A percentile compares a stretch with the other conserved stretches of the same genome.
These are phyloP conservation scores for Alsophila aescularia DNA, from an alignment of 2,888 invertebrate species.

Conservation along the genomic window DNA sequence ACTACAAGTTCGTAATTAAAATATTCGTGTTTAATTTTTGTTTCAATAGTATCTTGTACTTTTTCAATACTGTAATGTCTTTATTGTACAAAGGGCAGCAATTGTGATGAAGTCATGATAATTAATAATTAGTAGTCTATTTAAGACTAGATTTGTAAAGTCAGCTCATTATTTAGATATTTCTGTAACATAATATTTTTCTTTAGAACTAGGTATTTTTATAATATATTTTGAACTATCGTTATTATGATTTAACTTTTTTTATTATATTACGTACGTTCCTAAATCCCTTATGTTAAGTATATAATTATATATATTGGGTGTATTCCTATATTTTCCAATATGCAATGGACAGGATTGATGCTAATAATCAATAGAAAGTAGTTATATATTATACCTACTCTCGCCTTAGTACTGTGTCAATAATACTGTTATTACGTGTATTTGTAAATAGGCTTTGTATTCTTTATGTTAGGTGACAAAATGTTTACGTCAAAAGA, in stretches of 20 bases:
- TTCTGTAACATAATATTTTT: no score
- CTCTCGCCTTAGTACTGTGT: conserved; percentile 63
- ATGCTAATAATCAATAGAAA: conserved; percentile 15
- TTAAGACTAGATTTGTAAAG: no score
- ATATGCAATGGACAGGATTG: neutral
- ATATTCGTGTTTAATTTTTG: no score
- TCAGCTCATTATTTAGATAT: no score
- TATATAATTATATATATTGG: neutral
- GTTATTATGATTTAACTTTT: neutral
- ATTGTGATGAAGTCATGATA: no score
- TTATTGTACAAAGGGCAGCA: no score
- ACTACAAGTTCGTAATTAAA: no score
- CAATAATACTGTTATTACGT: conserved; percentile 48
- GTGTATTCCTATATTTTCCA: neutral
- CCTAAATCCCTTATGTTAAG: neutral
- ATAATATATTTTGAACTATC: neutral
- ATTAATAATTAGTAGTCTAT: no score
- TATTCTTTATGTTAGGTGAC: conserved; percentile 52
- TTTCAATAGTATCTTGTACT: no score
- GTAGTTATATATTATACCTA: conserved; percentile 13
- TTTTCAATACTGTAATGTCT: no score
- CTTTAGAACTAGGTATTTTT: no score
- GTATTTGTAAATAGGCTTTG: conserved; percentile 60
- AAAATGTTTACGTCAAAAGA: conserved; percentile 44
- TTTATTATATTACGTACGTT: neutral